Evolutionary conservation across 2,888 invertebrate genomes (phyloP), one percentile per base, ranked within the genome.

Genomic region (Lasioglossum figueresi): DNA sequence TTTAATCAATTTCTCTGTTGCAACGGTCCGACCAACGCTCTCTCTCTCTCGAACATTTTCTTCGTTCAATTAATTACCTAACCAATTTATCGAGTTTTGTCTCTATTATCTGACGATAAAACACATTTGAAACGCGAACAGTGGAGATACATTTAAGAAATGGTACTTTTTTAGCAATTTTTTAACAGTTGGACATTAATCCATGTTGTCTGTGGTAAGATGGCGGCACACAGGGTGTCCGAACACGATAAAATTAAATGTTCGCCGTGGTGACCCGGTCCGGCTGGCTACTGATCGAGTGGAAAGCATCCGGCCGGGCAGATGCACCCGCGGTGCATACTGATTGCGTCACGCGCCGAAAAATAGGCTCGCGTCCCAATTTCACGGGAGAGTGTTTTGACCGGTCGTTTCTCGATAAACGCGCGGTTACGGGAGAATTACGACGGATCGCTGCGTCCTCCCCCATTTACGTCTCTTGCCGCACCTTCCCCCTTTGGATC

Each of bases 321-420:
- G 87, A 84, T 87, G 87, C 87, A 80, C 80, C 76, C 71, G 68
- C 79, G 80, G 80, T 72, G 85, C 86, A 84, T 76, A 76, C 71
- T 76, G 84, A 89, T 88, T 85, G 82, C 87, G 88, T 88, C 87
- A 88, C 80, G n/a, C 71, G 77, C 79, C 83, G 85, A 76, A 88
- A 91, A 91, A 91, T 89, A 87, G 90, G 91, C 89, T 84, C 90
- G 84, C 85, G 90, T 89, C 88, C 90, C 90, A 90, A 91, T 91
- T 91, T 91, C 88, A 87, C 68, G 37, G 63, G 23, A 87, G 89
- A 83, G 80, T 74, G 77, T 83, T 80, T 74, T 52, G 86, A 82
- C 76, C 86, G 66, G 40, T 43, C 63, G 83, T 87, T 87, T 80
- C 82, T 75, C 81, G 81, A 71, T 63, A 81, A 73, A 81, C 81